Conservation (phyloP, 2,113 vertebrate genomes). For the Apeltes quadracus region DNA sequence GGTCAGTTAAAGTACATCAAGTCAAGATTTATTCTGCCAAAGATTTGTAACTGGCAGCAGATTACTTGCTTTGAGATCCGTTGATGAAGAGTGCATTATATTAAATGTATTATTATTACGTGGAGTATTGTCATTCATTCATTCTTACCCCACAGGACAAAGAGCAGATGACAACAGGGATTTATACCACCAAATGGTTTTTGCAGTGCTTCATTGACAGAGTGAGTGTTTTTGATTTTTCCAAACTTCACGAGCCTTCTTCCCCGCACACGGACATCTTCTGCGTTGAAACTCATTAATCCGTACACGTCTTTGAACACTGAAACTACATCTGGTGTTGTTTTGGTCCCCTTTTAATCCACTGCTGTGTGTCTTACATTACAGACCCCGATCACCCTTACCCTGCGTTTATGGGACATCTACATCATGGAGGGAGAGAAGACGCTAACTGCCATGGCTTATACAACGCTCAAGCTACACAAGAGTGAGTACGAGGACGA, state of each 20-base stretch:
- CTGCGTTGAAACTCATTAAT: neutral
- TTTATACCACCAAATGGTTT: slow-evolving; percentile 97
- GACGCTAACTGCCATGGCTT: slow-evolving; percentile 84
- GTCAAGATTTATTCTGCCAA: too few species aligned
- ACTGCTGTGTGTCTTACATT: slow-evolving; percentile 35
- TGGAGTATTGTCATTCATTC: neutral
- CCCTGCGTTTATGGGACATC: slow-evolving; percentile 88
- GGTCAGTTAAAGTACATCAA: slow-evolving; percentile 70
- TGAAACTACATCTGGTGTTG: neutral
- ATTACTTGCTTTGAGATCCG: neutral
- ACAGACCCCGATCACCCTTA: slow-evolving; percentile 89
- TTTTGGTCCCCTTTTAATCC: slow-evolving; percentile 17
- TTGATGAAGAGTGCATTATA: too few species aligned
- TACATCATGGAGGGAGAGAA: slow-evolving; percentile 89
- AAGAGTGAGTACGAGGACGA: slow-evolving; percentile 82
- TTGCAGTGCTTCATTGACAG: slow-evolving; percentile 94
- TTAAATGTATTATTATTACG: too few species aligned
- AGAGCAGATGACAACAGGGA: slow-evolving; percentile 91
- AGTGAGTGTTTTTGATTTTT: slow-evolving; percentile 76
- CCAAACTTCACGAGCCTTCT: neutral
- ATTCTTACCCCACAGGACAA: slow-evolving; percentile 82
- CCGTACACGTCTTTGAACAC: neutral
- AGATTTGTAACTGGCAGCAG: slow-evolving; percentile 18
- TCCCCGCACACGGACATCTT: neutral
- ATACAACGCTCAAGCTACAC: slow-evolving; percentile 87